Evolutionary conservation across 2,113 vertebrate species (phyloP).

Genomic region (Silurus asotus): DNA sequence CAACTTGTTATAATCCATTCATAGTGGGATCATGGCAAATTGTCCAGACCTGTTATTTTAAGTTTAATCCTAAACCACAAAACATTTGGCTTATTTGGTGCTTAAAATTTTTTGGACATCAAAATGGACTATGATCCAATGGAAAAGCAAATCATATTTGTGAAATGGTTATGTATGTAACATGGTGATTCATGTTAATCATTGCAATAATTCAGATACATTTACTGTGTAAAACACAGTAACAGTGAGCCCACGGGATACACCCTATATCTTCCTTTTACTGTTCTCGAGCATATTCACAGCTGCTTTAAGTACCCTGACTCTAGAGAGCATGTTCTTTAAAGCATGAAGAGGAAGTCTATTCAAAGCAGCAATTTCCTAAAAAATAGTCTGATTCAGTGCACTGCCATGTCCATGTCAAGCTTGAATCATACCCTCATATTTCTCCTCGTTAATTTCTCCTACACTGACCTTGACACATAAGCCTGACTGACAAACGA

Average conservation of each 20-base stretch:
- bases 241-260: neutral
- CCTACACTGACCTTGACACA: slow-evolving; percentile 30
- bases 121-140: neutral
- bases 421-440: neutral
- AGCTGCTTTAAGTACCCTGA: slow-evolving; percentile 4
- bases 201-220: neutral
- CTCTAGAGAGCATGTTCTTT: neutral
- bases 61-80: slow-evolving; percentile 21
- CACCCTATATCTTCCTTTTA: neutral
- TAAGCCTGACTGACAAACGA: neutral
- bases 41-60: slow-evolving; percentile 47
- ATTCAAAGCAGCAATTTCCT: neutral
- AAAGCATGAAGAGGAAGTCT: slow-evolving; percentile 23
- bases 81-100: neutral
- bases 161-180: neutral
- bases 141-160: neutral
- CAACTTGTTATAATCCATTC: slow-evolving; percentile 68
- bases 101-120: neutral
- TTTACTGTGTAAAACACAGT: neutral
- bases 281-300: neutral
- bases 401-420: neutral
- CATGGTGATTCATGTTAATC: neutral
- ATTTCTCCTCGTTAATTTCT: neutral
- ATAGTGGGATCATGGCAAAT: slow-evolving; percentile 40
- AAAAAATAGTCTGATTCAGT: neutral